Evolutionary conservation across 2,888 invertebrate species (phyloP).

Genomic region (Zaprionus obscuricornis): DNA sequence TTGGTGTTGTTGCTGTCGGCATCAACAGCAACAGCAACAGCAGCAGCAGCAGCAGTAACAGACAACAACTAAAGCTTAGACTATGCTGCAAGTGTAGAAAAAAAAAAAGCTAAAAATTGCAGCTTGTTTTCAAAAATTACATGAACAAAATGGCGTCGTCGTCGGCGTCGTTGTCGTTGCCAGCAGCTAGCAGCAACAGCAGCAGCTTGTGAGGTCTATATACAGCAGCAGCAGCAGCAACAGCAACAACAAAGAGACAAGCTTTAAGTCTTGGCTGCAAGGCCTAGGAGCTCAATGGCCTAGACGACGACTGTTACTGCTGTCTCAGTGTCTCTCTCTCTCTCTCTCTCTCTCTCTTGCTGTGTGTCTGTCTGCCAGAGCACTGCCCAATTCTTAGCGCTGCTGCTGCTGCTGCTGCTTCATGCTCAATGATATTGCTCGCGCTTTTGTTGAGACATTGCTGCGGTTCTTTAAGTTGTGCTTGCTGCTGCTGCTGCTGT

Average conservation of each 20-base stretch:
- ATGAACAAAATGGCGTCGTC: constrained; percentile 64
- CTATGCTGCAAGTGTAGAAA: not conserved
- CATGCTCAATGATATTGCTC: no score
- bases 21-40: constrained; percentile 6
- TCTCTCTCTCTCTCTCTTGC: no score
- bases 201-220: constrained; percentile 68
- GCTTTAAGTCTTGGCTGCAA: constrained; percentile 13
- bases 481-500: constrained; percentile 3
- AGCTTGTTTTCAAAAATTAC: constrained; percentile 55
- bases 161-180: constrained; percentile 3
- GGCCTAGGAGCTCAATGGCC: constrained; percentile 30
- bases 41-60: constrained; percentile 11
- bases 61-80: constrained; percentile 9
- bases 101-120: constrained; percentile 22
- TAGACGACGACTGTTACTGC: no score
- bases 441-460: no score
- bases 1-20: constrained; percentile 29
- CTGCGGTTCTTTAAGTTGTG: not conserved
- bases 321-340: no score
- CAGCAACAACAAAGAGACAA: constrained; percentile 24
- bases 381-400: no score
- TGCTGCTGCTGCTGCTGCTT: no score
- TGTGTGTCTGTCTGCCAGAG: no score
- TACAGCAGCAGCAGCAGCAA: constrained; percentile 43
- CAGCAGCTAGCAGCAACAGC: constrained; percentile 13